Evolutionary conservation across 2,888 invertebrate genomes (phyloP).

Genomic region (Xanthia icteritia): DNA sequence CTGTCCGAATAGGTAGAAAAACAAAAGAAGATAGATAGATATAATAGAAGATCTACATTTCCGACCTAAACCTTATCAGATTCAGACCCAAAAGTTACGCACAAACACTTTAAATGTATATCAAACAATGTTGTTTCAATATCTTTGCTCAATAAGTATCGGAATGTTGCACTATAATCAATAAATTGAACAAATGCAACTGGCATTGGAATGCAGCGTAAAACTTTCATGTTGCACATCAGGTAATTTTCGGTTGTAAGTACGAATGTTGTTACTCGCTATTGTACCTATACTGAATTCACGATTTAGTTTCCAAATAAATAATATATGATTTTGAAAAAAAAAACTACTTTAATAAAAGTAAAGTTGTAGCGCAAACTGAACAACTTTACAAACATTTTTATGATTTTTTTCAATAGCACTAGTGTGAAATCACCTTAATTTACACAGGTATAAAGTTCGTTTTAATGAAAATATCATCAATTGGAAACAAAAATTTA

Average conservation of each 20-base stretch:
- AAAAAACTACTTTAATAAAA: neutral
- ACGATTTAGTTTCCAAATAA: neutral
- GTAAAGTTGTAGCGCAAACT: neutral
- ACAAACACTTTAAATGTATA: slow-evolving; percentile 35
- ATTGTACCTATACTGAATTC: neutral
- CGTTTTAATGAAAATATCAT: neutral
- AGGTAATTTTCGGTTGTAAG: slow-evolving; percentile 26
- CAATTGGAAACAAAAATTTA: too few relatives aligned
- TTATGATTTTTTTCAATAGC: neutral
- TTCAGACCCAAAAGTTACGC: slow-evolving; percentile 14
- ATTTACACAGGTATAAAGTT: too few relatives aligned
- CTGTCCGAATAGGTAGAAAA: too few relatives aligned
- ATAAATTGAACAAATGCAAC: slow-evolving; percentile 54
- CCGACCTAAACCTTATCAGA: neutral
- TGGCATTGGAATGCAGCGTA: slow-evolving; percentile 43
- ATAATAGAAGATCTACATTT: too few relatives aligned
- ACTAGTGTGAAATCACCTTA: neutral
- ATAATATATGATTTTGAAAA: neutral
- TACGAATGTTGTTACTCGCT: slow-evolving; percentile 1
- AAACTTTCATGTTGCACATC: slow-evolving; percentile 53
- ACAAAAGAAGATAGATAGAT: too few relatives aligned
- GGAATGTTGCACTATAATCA: slow-evolving; percentile 62
- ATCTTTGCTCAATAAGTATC: slow-evolving; percentile 59
- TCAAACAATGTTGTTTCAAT: slow-evolving; percentile 55
- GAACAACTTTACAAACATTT: neutral